Base-by-base conservation (phyloP, 2,797 vertebrate genomes). In the Alectoris magna region DNA sequence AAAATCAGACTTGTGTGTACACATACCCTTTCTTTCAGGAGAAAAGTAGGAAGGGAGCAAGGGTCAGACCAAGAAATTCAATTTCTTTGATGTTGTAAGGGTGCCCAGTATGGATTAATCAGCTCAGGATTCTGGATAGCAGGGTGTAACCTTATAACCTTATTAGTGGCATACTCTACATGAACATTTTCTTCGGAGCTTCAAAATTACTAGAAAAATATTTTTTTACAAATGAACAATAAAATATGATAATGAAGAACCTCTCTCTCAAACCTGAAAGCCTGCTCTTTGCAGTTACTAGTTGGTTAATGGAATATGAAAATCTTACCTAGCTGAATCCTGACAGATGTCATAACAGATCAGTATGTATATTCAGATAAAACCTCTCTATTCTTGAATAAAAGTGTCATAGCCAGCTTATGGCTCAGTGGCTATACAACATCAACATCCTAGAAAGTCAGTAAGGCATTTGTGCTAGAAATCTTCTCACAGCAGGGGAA, bases 401-500 rank as follows among this genome's bases (percentile, higher is more conserved):
- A 74, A 62, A 29, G 5, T 68, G 38, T 58, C 64, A 14, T 83
- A 44, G 24, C 5, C n/a, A 82, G 4, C 9, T 11, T 71, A 66
- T 11, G 49, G 19, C 31, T 94, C 62, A 68, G 49, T 60, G 49
- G 27, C 24, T 86, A 19, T 38, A 68, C 23, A 51, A 21, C 19
- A 58, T 18, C 55, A 80, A 38, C 26, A 53, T 46, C 53, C 76
- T 71, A 62, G 48, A 83, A 88, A 83, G 43, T n/a, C 66, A 67
- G 72, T 39, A 82, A 91, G 44, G 12, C 51, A 38, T 83, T 80
- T 19, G 1, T 85, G 27, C 53, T 68, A 89, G 68, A 60, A 87
- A 62, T 31, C 13, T 22, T 90, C 19, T 69, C 83, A 59, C 63
- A 84, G 24, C 31, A 53, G 62, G n/a, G 17, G 14, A 91, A 95